Base-by-base conservation (phyloP, 2,888 invertebrate species). In the Druceiella hillmani region DNA sequence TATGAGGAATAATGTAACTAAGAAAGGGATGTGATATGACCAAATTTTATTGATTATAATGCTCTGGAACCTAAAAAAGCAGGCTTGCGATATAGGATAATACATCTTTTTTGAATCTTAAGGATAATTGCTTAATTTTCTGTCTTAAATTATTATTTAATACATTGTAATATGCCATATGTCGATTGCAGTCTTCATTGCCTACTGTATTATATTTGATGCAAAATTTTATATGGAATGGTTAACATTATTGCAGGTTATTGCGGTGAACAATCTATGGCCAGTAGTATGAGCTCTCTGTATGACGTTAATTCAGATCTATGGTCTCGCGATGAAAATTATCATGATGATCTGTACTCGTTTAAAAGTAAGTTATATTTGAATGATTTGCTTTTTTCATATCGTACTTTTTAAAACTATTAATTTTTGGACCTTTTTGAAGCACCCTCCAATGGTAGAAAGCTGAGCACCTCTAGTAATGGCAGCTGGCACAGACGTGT, bases 401-500 rank as follows among this genome's bases (percentile, higher is more conserved):
- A n/a, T n/a, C n/a, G n/a, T n/a, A n/a, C n/a, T n/a, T n/a, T n/a
- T n/a, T n/a, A 9, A 22, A 22, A 9, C n/a, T 22, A 22, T 22
- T 22, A 22, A 22, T 9, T 22, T 9, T 22, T 22, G 7, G 7
- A 22, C 30, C 33, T 11, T 32, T 33, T 30, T 29, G 12, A 11
- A 33, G 20, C 40, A 65, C 63, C 62, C 38, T 62, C 64, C 27
- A 54, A 68, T 1, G 66, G 68, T 17, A 65, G 70, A 36, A 66
- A 67, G 49, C 52, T 70, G 6, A 71, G 69, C 41, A 57, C 58
- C 2, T 65, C 65, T 3, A 76, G 74, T 54, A 73, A 70, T 49
- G 73, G 75, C 35, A 76, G 75, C 48, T 66, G 77, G 59, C 76
- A 76, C 46, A 62, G 78, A 2, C 62, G 78, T 53, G 74, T 76